Conservation (phyloP, 1,140 invertebrate genomes). For the Eriosoma lanigerum region DNA sequence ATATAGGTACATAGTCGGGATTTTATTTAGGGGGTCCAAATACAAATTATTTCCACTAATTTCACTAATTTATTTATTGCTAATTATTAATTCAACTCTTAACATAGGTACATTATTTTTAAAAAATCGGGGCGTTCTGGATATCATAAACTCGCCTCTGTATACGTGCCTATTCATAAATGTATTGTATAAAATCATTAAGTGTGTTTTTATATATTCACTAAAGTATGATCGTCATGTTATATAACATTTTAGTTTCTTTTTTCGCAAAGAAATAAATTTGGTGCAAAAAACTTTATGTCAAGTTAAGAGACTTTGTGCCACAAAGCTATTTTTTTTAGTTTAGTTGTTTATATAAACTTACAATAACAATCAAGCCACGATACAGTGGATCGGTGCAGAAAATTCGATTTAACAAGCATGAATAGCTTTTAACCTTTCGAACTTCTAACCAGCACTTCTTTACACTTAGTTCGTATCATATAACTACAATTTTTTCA, state of each 20-base stretch:
- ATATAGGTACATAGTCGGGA: too few relatives aligned
- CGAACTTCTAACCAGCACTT: conserved; percentile 25
- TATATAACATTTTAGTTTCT: background rate
- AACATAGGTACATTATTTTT: too few relatives aligned
- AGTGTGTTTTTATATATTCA: too few relatives aligned
- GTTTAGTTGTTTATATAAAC: conserved; percentile 31
- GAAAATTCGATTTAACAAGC: conserved; percentile 29
- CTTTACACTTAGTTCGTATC: background rate
- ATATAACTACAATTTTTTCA: conserved; percentile 18
- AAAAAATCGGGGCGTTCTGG: too few relatives aligned
- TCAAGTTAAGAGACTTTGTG: background rate
- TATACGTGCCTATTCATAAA: too few relatives aligned
- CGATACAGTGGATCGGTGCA: conserved; percentile 11
- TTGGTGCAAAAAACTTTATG: background rate
- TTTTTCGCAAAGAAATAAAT: background rate
- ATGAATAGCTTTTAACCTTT: conserved; percentile 31
- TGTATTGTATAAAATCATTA: too few relatives aligned
- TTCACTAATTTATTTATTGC: too few relatives aligned
- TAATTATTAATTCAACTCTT: too few relatives aligned
- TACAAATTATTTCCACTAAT: too few relatives aligned
- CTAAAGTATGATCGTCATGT: too few relatives aligned
- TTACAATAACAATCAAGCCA: conserved; percentile 18
- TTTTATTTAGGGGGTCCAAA: too few relatives aligned
- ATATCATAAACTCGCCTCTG: too few relatives aligned
- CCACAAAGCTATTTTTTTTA: conserved; percentile 1